These are phyloP conservation scores for Empidonax alnorum DNA, from an alignment of 2,113 vertebrate genomes.

Conservation along the genomic window DNA sequence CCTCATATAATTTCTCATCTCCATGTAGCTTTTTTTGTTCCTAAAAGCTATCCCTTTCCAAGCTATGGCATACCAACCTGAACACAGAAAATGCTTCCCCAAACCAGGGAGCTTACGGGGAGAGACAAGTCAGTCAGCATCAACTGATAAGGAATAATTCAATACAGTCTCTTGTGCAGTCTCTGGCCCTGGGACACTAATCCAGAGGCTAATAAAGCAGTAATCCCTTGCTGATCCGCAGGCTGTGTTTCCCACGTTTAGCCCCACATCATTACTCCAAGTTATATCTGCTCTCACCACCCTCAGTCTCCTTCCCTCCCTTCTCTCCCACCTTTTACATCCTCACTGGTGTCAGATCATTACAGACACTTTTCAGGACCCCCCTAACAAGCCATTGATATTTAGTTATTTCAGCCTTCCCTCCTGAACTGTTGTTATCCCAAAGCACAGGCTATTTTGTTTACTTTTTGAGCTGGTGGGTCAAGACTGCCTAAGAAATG, in stretches of 20 bases:
- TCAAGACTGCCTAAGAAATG: not conserved
- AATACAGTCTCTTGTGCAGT: not conserved
- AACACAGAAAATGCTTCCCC: not conserved
- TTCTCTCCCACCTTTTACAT: fast-evolving
- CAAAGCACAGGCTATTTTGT: not conserved
- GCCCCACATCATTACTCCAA: not conserved
- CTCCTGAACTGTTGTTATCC: not conserved
- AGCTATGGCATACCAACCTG: not conserved
- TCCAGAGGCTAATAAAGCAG: constrained; percentile 34
- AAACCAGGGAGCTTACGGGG: not conserved
- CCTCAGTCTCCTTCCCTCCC: not conserved
- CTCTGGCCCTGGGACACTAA: constrained; percentile 24
- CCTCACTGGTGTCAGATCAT: not conserved
- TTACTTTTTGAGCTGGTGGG: not conserved
- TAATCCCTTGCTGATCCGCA: not conserved
- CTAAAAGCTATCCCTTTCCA: not conserved
- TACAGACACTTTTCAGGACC: not conserved
- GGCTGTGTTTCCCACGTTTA: not conserved
- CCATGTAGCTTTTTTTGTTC: not conserved
- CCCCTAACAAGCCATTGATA: not conserved
- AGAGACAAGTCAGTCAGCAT: not conserved
- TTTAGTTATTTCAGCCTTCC: constrained; percentile 5
- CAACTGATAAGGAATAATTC: constrained; percentile 14
- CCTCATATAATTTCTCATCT: not conserved
- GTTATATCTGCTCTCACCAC: not conserved